A percentile compares a stretch with the other conserved stretches of the same genome.
phyloP scores from a whole-genome alignment of 2,113 vertebrate species.

The Narcine bancroftii region DNA sequence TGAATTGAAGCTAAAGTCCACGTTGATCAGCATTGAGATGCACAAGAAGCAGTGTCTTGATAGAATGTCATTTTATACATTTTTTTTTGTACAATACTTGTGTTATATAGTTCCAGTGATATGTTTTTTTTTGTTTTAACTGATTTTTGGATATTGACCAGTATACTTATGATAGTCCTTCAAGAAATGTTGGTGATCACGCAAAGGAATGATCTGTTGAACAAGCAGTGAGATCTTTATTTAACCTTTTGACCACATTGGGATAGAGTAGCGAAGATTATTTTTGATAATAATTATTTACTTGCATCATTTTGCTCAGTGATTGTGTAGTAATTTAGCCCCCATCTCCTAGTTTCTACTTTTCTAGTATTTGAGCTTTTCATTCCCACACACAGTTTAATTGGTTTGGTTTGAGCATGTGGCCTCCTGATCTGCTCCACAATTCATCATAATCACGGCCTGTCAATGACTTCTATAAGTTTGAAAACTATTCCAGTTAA shows the following conservation, averaged over 20 bases:
- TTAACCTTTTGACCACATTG: neutral
- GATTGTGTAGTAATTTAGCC: neutral
- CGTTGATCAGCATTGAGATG: neutral
- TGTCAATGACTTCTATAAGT: neutral
- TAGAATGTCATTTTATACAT: neutral
- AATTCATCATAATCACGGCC: too few species aligned
- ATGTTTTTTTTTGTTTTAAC: constrained; percentile 1
- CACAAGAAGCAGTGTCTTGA: neutral
- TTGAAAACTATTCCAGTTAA: neutral
- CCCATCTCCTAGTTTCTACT: neutral
- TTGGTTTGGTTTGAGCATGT: neutral
- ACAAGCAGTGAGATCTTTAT: neutral
- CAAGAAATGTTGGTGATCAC: neutral
- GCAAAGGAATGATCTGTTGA: too few species aligned
- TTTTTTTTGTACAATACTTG: constrained; percentile 9
- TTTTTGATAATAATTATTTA: too few species aligned
- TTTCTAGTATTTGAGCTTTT: neutral
- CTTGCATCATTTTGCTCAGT: neutral
- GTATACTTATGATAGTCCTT: neutral
- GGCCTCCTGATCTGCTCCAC: too few species aligned
- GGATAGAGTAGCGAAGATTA: neutral
- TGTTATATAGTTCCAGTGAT: constrained; percentile 15
- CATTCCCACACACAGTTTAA: neutral
- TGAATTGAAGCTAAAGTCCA: neutral
- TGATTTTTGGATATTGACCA: neutral